Evolutionary conservation across 1,140 invertebrate species (phyloP), one percentile per base, ranked within the genome.

Genomic region (Danaus melanippus): DNA sequence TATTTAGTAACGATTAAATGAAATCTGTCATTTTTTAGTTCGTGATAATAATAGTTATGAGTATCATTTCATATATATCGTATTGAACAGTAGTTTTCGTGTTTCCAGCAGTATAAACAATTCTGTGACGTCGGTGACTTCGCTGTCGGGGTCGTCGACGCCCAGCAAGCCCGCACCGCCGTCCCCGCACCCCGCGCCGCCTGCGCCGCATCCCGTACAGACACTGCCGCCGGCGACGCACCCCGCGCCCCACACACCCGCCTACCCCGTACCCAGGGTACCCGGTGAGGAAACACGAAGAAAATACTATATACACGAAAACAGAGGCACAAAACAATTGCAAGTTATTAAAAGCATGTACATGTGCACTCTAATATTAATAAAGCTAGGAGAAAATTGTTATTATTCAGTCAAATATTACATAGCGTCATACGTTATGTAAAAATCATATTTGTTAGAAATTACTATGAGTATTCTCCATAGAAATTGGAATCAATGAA

Each of bases 141-240:
- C 74, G 9, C 77, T 75, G 58, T 32, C 79, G 17, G 76, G 76
- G 41, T 61, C 77, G 46, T 77, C 74, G 8, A 80, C 76, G 58
- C 79, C 79, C 9, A 76, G 54, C 71, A 83, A 83, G 63, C 67
- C 79, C 21, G 62, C 72, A 53, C 66, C 76, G 53, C 72, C 67
- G 21, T 73, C 74, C 53, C 73, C 75, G 56, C 76, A 75, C 50
- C 50, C 58, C 32, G 12, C 44, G 10, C 17, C 53, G 53, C 72
- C 67, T 15, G 71, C 74, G 53, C 73, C 75, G 56, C 76, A 75
- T 47, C 50, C 58, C 32, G 12, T 41, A 2, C 12, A 54, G 61
- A 40, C 46, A 56, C 9, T 48, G 11, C 17, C 50, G 53, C 72
- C 67, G 17, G 71, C 74, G 55, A 71, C 75, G 56, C 76, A 75